These are phyloP conservation scores for Physella acuta DNA, from an alignment of 1,140 invertebrate species.

Conservation along the genomic window DNA sequence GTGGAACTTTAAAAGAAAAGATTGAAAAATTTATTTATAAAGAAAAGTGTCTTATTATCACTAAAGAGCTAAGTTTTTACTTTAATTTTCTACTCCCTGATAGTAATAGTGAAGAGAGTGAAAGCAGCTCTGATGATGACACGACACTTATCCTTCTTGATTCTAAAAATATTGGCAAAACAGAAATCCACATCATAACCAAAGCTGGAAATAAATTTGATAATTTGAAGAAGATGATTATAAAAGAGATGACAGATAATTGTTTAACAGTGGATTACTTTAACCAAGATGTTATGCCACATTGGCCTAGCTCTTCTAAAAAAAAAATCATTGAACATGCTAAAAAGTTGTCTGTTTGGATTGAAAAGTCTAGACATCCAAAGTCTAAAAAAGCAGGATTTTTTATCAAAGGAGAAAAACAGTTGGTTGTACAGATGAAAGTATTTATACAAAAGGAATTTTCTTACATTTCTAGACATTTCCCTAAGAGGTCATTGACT, in stretches of 20 bases:
- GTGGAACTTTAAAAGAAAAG: neutral
- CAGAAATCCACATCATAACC: conserved; percentile 5
- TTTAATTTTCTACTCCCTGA: neutral
- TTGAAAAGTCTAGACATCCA: neutral
- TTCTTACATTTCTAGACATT: neutral
- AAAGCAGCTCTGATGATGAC: neutral
- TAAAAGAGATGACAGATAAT: neutral
- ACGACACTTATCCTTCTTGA: neutral
- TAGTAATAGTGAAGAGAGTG: neutral
- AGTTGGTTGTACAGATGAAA: neutral
- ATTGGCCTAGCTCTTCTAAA: conserved; percentile 1
- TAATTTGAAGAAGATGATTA: neutral
- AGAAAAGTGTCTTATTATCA: neutral
- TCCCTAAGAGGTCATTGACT: neutral
- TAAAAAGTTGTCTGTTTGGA: conserved; percentile 6
- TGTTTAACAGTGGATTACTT: conserved; percentile 1
- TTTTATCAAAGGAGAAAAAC: conserved; percentile 4
- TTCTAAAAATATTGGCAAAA: neutral
- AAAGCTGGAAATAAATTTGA: neutral
- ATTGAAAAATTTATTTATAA: neutral
- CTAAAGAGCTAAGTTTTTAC: neutral
- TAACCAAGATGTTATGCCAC: neutral
- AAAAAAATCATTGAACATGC: conserved; percentile 4
- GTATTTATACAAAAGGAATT: neutral
- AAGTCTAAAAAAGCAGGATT: neutral